Conservation (phyloP, 1,140 invertebrate genomes). For the Solenopsis fugax region DNA sequence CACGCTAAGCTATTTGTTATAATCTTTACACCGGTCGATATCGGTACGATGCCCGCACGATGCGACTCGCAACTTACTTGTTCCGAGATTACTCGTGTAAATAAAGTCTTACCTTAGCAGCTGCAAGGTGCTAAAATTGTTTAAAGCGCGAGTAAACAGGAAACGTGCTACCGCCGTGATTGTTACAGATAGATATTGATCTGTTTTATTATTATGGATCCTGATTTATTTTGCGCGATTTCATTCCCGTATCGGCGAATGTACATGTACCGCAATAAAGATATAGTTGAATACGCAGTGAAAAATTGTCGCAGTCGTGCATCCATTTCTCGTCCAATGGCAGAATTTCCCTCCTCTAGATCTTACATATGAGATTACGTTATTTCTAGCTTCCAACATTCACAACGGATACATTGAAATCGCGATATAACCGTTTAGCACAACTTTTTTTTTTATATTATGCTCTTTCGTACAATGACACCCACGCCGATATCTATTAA, state of each 20-base stretch:
- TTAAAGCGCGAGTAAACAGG: conserved; percentile 14
- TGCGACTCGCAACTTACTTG: conserved; percentile 38
- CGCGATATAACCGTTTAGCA: background rate
- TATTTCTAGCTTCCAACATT: background rate
- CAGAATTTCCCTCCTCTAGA: background rate
- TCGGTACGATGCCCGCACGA: background rate
- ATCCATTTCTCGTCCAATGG: background rate
- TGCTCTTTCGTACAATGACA: background rate
- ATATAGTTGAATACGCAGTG: background rate
- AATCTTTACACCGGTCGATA: conserved; percentile 54
- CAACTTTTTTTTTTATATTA: background rate
- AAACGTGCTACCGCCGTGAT: conserved; percentile 33
- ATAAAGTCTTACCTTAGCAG: conserved; percentile 49
- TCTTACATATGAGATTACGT: conserved; percentile 1
- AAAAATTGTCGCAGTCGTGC: background rate
- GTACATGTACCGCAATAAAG: conserved; percentile 1
- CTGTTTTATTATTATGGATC: conserved; percentile 39
- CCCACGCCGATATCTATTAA: background rate
- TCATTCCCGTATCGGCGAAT: conserved; percentile 12
- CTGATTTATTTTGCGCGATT: conserved; percentile 9
- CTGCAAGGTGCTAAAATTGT: conserved; percentile 48
- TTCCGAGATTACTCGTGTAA: conserved; percentile 46
- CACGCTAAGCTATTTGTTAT: conserved; percentile 39
- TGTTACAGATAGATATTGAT: conserved; percentile 49
- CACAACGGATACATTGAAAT: background rate